These are phyloP conservation scores for Poeciliopsis presidionis DNA, from an alignment of 2,797 vertebrate genomes.

Conservation along the genomic window DNA sequence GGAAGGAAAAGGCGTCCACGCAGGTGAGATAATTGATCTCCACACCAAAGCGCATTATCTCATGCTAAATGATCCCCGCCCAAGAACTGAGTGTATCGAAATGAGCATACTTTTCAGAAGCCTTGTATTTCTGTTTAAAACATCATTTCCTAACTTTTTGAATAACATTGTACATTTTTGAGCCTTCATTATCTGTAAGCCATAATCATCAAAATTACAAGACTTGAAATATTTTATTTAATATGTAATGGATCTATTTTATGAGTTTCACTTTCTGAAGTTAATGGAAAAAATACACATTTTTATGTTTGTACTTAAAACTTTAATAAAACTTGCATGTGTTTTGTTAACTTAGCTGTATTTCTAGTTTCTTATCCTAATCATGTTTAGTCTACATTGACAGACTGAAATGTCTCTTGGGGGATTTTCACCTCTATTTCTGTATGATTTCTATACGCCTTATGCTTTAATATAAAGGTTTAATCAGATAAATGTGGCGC, in stretches of 20 bases:
- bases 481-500: not conserved
- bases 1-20: not conserved
- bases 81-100: not conserved
- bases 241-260: not conserved
- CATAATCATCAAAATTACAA: not conserved
- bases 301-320: not conserved
- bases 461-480: not conserved
- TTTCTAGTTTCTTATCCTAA: not conserved
- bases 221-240: not conserved
- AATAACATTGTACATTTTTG: not conserved
- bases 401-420: not conserved
- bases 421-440: not conserved
- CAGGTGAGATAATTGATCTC: not conserved
- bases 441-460: not conserved
- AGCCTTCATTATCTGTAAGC: not conserved
- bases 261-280: not conserved
- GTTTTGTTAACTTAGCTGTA: not conserved
- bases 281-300: not conserved
- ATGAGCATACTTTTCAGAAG: not conserved
- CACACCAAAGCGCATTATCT: not conserved
- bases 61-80: not conserved
- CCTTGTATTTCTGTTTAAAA: not conserved
- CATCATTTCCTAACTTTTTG: not conserved
- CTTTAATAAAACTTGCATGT: not conserved
- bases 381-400: not conserved